phyloP scores from a whole-genome alignment of 2,888 invertebrate species.

The Apocheima hispidaria region DNA sequence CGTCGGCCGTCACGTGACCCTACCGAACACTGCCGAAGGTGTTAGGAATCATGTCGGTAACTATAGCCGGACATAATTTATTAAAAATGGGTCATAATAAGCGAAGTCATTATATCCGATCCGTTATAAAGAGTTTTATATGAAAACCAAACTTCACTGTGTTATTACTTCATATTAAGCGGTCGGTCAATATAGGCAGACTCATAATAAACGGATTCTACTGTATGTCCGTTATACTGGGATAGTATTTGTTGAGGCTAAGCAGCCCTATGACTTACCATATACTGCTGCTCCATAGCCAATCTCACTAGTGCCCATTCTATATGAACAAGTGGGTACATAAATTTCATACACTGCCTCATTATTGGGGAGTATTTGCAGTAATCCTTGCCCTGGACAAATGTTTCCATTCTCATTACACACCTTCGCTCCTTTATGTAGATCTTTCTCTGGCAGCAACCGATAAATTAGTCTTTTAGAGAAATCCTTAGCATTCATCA shows the following conservation, averaged over 20 bases:
- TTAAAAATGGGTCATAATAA: too few species aligned
- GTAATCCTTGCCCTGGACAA: conserved; percentile 39
- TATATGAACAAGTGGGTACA: conserved; percentile 97
- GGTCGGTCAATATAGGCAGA: too few species aligned
- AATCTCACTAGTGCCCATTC: conserved; percentile 96
- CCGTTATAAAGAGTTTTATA: too few species aligned
- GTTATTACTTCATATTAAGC: too few species aligned
- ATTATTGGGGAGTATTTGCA: conserved; percentile 56
- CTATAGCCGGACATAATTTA: too few species aligned
- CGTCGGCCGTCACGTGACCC: too few species aligned
- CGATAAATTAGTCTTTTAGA: conserved; percentile 51
- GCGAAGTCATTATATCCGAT: too few species aligned
- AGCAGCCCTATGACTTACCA: conserved; percentile 88
- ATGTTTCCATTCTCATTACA: neutral
- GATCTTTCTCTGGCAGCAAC: conserved; percentile 38
- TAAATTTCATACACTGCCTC: conserved; percentile 90
- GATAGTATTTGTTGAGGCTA: neutral
- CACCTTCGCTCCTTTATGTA: neutral
- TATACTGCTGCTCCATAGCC: conserved; percentile 94
- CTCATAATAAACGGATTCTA: too few species aligned
- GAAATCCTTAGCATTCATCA: conserved; percentile 66
- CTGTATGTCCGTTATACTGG: neutral
- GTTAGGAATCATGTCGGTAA: too few species aligned
- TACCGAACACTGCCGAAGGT: too few species aligned
- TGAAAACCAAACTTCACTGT: too few species aligned